phyloP scores from a whole-genome alignment of 2,113 vertebrate species.

The Ancistrus triradiatus region DNA sequence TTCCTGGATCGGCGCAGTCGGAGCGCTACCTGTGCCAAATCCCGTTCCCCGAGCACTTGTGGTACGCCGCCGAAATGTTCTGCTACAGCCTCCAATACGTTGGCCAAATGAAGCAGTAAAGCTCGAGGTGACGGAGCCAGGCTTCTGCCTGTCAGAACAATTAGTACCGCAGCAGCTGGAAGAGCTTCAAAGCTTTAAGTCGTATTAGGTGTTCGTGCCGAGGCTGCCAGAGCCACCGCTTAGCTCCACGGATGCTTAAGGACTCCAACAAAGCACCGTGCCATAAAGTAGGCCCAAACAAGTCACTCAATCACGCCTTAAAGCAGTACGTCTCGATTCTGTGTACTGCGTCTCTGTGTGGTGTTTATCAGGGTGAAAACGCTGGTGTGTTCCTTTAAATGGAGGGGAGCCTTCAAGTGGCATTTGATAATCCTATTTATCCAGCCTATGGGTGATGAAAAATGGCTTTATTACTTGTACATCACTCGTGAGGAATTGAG shows the following conservation, averaged over 20 bases:
- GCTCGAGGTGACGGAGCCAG: conserved; percentile 17
- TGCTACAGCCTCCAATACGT: conserved; percentile 9
- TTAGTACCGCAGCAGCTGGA: conserved; percentile 35
- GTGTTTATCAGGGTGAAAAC: too few species aligned
- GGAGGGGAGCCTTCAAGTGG: too few species aligned
- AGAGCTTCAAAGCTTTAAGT: conserved; percentile 43
- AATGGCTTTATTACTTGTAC: too few species aligned
- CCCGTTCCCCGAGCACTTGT: conserved; percentile 23
- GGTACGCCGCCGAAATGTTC: conserved; percentile 22
- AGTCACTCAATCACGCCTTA: too few species aligned
- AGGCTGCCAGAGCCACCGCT: conserved; percentile 18
- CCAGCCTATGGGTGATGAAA: too few species aligned
- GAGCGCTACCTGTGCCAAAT: conserved; percentile 26
- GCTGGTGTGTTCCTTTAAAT: too few species aligned
- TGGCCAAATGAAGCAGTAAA: conserved; percentile 15
- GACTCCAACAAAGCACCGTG: conserved; percentile 5
- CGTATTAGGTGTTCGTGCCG: conserved; percentile 26
- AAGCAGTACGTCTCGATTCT: too few species aligned
- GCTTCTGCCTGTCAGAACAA: conserved; percentile 33
- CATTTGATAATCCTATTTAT: too few species aligned
- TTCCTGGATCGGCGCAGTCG: conserved; percentile 19
- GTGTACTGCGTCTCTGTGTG: too few species aligned
- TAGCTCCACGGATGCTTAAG: conserved; percentile 32
- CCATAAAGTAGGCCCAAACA: too few species aligned
- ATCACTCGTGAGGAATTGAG: too few species aligned